These are phyloP conservation scores for Lethrus apterus DNA, from an alignment of 1,140 invertebrate genomes.

Conservation along the genomic window DNA sequence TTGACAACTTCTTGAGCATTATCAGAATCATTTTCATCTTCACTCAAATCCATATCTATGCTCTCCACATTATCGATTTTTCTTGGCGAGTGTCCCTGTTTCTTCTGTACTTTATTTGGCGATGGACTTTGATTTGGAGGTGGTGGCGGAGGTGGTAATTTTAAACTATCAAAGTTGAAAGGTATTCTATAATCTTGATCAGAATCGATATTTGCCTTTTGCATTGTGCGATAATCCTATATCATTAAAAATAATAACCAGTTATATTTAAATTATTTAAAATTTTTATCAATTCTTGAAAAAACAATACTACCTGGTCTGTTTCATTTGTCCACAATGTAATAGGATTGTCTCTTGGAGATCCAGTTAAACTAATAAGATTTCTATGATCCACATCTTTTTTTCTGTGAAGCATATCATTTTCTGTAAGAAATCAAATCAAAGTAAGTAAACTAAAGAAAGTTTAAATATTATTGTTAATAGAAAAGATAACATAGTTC, in stretches of 20 bases:
- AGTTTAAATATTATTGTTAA: no score
- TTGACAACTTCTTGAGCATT: slow-evolving; percentile 8
- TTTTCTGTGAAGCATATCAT: slow-evolving; percentile 18
- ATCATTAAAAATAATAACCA: not conserved
- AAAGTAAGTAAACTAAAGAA: no score
- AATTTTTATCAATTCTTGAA: no score
- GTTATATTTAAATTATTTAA: not conserved
- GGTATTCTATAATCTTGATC: slow-evolving; percentile 36
- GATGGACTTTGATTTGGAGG: slow-evolving; percentile 17
- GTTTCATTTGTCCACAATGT: slow-evolving; percentile 11
- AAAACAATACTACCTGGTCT: slow-evolving; percentile 17
- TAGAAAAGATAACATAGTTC: no score
- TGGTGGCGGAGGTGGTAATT: slow-evolving; percentile 35
- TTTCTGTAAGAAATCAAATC: no score
- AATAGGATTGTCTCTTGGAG: slow-evolving; percentile 45
- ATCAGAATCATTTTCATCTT: slow-evolving; percentile 49
- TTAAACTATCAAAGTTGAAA: slow-evolving; percentile 29
- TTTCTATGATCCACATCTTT: slow-evolving; percentile 74
- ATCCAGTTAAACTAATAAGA: slow-evolving; percentile 73
- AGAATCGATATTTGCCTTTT: not conserved
- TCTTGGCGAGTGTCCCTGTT: slow-evolving; percentile 41
- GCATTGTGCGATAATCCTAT: slow-evolving; percentile 23
- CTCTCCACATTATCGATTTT: slow-evolving; percentile 54
- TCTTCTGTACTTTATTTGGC: slow-evolving; percentile 34
- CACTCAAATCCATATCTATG: slow-evolving; percentile 67